Conservation (phyloP, 2,797 vertebrate genomes). For the Cossypha niveicapilla region DNA sequence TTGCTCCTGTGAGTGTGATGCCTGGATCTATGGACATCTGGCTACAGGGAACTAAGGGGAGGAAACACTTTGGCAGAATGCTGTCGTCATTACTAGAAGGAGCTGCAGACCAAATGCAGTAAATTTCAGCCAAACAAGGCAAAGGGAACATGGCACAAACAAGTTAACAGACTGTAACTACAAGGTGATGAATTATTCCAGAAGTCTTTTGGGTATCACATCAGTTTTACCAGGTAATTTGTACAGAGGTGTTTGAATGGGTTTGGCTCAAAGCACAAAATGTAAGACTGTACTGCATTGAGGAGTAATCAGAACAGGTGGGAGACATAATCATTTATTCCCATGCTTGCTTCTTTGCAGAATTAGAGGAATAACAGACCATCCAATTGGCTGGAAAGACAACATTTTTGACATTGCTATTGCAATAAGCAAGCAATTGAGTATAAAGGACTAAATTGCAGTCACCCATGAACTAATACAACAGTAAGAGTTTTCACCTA, state of each 20-base stretch:
- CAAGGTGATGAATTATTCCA: background rate
- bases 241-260: background rate
- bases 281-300: background rate
- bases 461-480: background rate
- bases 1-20: background rate
- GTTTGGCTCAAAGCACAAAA: background rate
- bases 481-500: background rate
- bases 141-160: background rate
- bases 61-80: background rate
- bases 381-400: accelerated
- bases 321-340: background rate
- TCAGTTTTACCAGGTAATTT: background rate
- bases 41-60: background rate
- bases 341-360: background rate
- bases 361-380: background rate
- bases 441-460: background rate
- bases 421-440: background rate
- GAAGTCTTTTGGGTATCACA: background rate
- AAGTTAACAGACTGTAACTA: background rate
- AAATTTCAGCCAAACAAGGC: background rate
- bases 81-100: background rate
- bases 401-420: background rate
- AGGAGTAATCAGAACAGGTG: background rate
- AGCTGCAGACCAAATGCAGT: background rate
- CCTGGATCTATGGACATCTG: background rate